These are phyloP conservation scores for Euplagia quadripunctaria DNA, from an alignment of 2,888 invertebrate genomes.

Conservation along the genomic window DNA sequence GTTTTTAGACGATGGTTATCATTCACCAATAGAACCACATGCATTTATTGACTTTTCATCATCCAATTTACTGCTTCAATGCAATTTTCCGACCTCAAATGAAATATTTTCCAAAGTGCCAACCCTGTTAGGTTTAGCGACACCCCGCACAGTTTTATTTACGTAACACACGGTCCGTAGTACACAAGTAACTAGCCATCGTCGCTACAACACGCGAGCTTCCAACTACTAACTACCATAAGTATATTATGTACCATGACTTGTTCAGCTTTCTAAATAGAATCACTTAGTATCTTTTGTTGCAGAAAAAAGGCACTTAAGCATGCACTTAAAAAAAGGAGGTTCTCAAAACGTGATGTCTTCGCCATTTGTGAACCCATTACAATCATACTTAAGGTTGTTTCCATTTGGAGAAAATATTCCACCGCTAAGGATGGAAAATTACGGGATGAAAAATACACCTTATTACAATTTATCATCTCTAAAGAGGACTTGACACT, in stretches of 20 bases:
- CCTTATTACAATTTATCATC: too few relatives aligned
- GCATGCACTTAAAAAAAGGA: background rate
- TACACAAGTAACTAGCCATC: conserved; percentile 15
- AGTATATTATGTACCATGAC: background rate
- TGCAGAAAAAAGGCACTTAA: too few relatives aligned
- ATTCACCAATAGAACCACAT: too few relatives aligned
- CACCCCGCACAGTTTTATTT: conserved; percentile 40
- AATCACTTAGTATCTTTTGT: background rate
- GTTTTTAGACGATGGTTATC: too few relatives aligned
- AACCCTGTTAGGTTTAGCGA: conserved; percentile 33
- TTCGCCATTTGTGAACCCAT: too few relatives aligned
- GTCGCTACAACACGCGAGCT: conserved; percentile 17
- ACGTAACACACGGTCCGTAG: conserved; percentile 32
- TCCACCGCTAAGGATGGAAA: too few relatives aligned
- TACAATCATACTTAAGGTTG: too few relatives aligned
- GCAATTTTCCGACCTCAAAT: conserved; percentile 1
- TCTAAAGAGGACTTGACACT: too few relatives aligned
- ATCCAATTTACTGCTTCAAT: background rate
- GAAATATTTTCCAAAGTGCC: conserved; percentile 12
- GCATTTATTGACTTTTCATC: too few relatives aligned
- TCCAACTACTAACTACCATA: background rate
- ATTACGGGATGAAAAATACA: too few relatives aligned
- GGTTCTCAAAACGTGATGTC: too few relatives aligned
- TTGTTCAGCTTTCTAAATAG: background rate
- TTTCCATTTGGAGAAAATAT: too few relatives aligned